Conservation (phyloP, 2,888 invertebrate genomes). For the Idaea aversata region DNA sequence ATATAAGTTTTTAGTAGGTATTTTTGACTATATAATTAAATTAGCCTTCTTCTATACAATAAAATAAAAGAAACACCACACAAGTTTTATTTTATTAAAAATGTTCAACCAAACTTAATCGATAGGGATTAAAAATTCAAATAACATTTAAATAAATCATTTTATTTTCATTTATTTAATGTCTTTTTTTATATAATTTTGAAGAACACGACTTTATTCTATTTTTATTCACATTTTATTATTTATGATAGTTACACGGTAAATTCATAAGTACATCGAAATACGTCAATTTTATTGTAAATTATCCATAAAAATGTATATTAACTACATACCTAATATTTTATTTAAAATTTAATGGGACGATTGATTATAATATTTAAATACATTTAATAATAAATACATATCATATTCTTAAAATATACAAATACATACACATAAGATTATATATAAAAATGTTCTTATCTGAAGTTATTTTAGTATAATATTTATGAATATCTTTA, state of each 20-base stretch:
- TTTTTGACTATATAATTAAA: no score
- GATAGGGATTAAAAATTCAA: neutral
- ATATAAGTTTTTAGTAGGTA: no score
- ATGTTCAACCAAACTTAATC: neutral
- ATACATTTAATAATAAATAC: neutral
- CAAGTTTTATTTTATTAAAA: neutral
- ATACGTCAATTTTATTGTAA: neutral
- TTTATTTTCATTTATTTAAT: constrained; percentile 50
- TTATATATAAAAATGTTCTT: neutral
- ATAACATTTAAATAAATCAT: neutral
- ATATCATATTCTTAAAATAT: neutral
- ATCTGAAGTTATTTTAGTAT: neutral
- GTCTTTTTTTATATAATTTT: constrained; percentile 45
- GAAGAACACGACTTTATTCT: constrained; percentile 55
- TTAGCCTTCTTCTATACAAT: no score
- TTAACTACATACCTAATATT: neutral
- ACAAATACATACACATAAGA: neutral
- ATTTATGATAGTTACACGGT: constrained; percentile 25
- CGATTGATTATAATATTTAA: neutral
- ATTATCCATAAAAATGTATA: neutral
- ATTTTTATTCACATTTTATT: constrained; percentile 35
- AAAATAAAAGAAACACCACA: neutral
- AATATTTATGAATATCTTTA: neutral
- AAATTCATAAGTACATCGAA: neutral
- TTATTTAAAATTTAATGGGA: neutral